Evolutionary conservation across 1,140 invertebrate species (phyloP).

Genomic region (Drosophila navojoa): DNA sequence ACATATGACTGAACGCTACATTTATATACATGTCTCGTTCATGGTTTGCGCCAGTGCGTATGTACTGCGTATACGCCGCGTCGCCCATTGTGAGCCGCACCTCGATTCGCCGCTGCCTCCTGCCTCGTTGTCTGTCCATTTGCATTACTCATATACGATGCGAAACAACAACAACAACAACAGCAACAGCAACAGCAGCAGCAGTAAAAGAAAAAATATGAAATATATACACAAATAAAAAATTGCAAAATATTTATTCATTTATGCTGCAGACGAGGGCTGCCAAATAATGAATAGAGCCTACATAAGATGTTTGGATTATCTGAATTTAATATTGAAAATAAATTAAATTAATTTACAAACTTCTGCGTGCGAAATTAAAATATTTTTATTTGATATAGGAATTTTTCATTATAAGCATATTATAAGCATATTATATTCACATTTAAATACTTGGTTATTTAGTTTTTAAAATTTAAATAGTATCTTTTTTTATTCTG

Average conservation of each 20-base stretch:
- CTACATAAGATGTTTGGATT: constrained; percentile 1
- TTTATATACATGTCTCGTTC: constrained; percentile 59
- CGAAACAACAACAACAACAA: constrained; percentile 28
- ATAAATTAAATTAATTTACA: not conserved
- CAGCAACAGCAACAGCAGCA: constrained; percentile 6
- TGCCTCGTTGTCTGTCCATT: constrained; percentile 48
- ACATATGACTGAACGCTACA: constrained; percentile 30
- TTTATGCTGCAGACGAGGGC: constrained; percentile 67
- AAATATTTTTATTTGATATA: too few species aligned
- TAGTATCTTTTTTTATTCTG: too few species aligned
- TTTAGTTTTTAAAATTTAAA: too few species aligned
- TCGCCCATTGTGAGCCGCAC: constrained; percentile 73
- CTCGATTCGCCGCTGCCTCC: constrained; percentile 36
- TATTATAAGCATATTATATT: not conserved
- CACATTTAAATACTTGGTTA: too few species aligned
- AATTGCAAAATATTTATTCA: constrained; percentile 73
- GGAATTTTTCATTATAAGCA: too few species aligned
- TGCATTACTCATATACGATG: constrained; percentile 72
- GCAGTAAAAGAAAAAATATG: constrained; percentile 16
- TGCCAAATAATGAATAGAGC: constrained; percentile 25
- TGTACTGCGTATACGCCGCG: constrained; percentile 72
- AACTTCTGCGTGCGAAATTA: too few species aligned
- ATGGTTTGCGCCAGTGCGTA: constrained; percentile 21
- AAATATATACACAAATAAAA: constrained; percentile 61
- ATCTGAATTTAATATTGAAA: not conserved